Evolutionary conservation across 2,888 invertebrate genomes (phyloP), one percentile per base, ranked within the genome.

Genomic region (Crematogaster levior): DNA sequence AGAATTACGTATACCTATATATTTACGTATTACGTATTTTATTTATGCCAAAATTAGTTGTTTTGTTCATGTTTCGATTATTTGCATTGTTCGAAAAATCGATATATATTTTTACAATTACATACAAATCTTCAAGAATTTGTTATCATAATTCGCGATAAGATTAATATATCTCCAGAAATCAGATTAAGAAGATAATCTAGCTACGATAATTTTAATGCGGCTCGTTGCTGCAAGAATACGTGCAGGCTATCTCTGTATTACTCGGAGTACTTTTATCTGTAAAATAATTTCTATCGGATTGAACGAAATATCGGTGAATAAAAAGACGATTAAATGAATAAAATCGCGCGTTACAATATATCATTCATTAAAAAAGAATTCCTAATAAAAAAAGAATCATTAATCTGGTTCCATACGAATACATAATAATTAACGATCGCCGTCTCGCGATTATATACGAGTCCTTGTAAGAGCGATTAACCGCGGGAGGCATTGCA

Each of bases 401-500:
- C 27, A 56, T 79, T 72, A 72, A 79, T 79, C 73, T 43, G 34
- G 9, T 70, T 65, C 30, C n/a, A 37, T 43, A n/a, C 7, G 15
- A n/a, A n/a, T n/a, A n/a, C n/a, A n/a, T n/a, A n/a, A n/a, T 72
- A 58, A 72, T 79, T 72, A 77, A 77, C 34, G 24, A 72, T 43
- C 34, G 30, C 12, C 30, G 34, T n/a, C 18, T 30, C 34, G 56
- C 15, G 51, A 74, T 81, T 30, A 40, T 61, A 34, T n/a, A 34
- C 53, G 43, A 63, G 43, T 74, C 58, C 37, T 81, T 51, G 75
- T 53, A 63, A 74, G 15, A 81, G 51, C 74, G 53, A 81, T 81
- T 56, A 61, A 5, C 34, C 27, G 34, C 63, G 21, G 34, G 30
- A 63, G 75, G 61, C 75, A 74, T 74, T 81, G 68, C 56, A 79